These are phyloP conservation scores for Pinna nobilis DNA, from an alignment of 1,140 invertebrate genomes.

Conservation along the genomic window DNA sequence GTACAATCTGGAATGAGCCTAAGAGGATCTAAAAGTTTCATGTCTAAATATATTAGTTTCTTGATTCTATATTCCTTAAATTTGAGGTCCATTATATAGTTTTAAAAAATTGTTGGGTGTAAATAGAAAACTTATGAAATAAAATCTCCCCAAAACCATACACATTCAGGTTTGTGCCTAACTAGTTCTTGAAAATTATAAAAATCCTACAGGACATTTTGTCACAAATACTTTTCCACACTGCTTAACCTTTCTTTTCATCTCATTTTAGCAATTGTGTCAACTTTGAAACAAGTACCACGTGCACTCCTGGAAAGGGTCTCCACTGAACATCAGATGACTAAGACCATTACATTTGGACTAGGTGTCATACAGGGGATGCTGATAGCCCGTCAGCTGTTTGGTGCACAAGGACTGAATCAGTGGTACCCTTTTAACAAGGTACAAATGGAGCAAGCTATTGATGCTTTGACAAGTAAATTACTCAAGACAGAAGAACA, in stretches of 20 bases:
- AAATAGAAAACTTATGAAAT: no score
- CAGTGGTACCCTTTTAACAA: conserved; percentile 68
- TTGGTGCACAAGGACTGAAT: conserved; percentile 65
- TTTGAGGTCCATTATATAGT: no score
- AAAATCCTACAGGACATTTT: no score
- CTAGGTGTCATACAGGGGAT: conserved; percentile 64
- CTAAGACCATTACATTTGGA: conserved; percentile 54
- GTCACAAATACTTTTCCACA: background rate
- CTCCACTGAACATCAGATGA: conserved; percentile 44
- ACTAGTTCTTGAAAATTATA: background rate
- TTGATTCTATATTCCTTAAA: no score
- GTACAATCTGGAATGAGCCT: no score
- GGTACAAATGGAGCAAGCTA: conserved; percentile 60
- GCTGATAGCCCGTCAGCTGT: conserved; percentile 63
- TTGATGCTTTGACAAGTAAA: conserved; percentile 53
- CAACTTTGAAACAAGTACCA: conserved; percentile 57
- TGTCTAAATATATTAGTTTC: no score
- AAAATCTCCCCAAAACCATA: no score
- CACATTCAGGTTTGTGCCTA: no score
- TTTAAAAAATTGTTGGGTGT: no score
- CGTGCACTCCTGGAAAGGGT: conserved; percentile 48
- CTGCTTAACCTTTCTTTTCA: background rate
- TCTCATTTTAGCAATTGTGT: conserved; percentile 67
- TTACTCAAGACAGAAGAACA: conserved; percentile 47
- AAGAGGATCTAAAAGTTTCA: no score